phyloP scores from a whole-genome alignment of 2,888 invertebrate genomes.

The Calephelis perditalis region DNA sequence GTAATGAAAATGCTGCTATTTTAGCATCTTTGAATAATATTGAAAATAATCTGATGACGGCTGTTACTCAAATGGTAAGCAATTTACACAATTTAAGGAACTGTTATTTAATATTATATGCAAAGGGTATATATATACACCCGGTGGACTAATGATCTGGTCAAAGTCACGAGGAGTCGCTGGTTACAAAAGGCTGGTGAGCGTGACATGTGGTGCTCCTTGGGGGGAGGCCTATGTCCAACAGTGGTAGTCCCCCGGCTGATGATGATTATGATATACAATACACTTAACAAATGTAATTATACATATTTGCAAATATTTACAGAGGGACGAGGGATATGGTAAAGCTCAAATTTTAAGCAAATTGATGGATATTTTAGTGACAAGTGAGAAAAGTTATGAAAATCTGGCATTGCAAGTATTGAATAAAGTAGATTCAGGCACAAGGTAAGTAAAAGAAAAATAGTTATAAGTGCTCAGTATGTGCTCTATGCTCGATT shows the following conservation, averaged over 20 bases:
- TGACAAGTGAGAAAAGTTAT: constrained; percentile 56
- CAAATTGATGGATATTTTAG: constrained; percentile 58
- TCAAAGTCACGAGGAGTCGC: too few species aligned
- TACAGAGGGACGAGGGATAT: constrained; percentile 55
- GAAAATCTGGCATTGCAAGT: constrained; percentile 48
- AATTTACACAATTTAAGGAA: not conserved
- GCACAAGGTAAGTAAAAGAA: constrained; percentile 41
- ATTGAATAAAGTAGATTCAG: constrained; percentile 39
- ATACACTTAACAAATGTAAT: too few species aligned
- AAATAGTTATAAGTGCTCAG: too few species aligned
- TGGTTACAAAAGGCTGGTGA: too few species aligned
- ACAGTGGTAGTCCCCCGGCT: too few species aligned
- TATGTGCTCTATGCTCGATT: too few species aligned
- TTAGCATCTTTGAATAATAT: constrained; percentile 48
- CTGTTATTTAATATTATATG: too few species aligned
- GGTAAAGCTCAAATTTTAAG: constrained; percentile 62
- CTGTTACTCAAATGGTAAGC: constrained; percentile 56
- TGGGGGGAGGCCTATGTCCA: too few species aligned
- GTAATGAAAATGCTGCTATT: constrained; percentile 47
- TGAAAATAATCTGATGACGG: constrained; percentile 49
- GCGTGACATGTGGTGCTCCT: too few species aligned
- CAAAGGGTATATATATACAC: too few species aligned
- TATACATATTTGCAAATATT: constrained; percentile 28
- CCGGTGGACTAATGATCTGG: too few species aligned
- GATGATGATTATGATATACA: too few species aligned